Evolutionary conservation across 2,113 vertebrate species (phyloP).

Genomic region (Sphaerodactylus townsendi): DNA sequence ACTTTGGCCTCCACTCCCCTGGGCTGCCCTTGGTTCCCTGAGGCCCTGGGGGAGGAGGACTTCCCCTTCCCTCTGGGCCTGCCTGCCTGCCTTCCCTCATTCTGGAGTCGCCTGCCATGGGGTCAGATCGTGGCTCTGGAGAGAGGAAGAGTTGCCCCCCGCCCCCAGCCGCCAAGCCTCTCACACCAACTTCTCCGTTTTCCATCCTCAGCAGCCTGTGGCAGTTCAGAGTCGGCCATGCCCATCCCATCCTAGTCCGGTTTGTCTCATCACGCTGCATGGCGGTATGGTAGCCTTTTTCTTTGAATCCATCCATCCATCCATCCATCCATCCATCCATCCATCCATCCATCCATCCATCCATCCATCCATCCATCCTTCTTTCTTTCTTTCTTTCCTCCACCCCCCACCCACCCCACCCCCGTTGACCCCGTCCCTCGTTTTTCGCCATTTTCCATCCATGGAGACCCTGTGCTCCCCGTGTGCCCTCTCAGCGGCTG

Average conservation of each 20-base stretch:
- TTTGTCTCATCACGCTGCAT: constrained; percentile 61
- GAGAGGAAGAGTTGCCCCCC: not conserved
- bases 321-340: no score
- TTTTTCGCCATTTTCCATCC: not conserved
- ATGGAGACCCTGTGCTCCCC: no score
- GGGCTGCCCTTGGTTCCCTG: not conserved
- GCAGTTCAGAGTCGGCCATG: constrained; percentile 65
- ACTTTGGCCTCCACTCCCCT: not conserved
- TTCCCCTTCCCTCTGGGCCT: not conserved
- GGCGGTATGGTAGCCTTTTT: constrained; percentile 63
- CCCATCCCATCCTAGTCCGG: constrained; percentile 72
- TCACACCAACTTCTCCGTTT: constrained; percentile 70
- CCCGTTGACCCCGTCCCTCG: no score
- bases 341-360: constrained; percentile 46
- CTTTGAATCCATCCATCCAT: constrained; percentile 48
- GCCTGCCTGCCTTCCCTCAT: not conserved
- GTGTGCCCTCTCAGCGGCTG: not conserved
- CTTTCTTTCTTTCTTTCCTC: not conserved
- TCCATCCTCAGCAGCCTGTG: constrained; percentile 76
- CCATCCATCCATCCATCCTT: constrained; percentile 31
- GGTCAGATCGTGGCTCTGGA: no score
- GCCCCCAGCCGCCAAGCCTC: constrained; percentile 2
- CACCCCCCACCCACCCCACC: accelerated
- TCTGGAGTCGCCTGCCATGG: not conserved
- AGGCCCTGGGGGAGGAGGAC: not conserved